Evolutionary conservation across 1,140 invertebrate genomes (phyloP), one percentile per base, ranked within the genome.

Genomic region (Camponotus floridanus): DNA sequence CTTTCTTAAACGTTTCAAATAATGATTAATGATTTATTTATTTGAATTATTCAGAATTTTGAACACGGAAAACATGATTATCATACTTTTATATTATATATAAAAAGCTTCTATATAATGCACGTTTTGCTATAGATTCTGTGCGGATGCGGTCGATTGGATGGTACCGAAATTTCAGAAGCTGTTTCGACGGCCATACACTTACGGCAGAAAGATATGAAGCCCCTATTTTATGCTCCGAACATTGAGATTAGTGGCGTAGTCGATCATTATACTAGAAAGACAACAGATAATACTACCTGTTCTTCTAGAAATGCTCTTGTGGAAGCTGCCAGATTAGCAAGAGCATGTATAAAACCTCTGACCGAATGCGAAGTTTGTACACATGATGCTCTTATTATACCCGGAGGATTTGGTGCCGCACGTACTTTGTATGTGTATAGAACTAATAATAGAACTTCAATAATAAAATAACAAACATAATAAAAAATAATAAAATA

Each of bases 341-440:
- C 96, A 31, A 93, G 96, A 85, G 95, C 95, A 2, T 92, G 94
- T 7, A 94, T 97, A 62, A 90, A 94, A 76, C 93, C 95, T 64
- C 87, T 97, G 6, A 93, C 92, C 51, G 92, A 95, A 26, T 93
- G 96, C 13, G 92, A 94, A 55, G 89, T 93, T 3, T 88, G 89
- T 26, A 86, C 88, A 18, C 95, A 95, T 81, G 95, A 95, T 92
- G 96, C 95, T 31, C 93, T 97, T 15, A 92, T 97, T 18, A 95
- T 97, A 85, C 96, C 96, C 55, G 96, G 96, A 68, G 96, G 96
- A 74, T 96, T 96, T 94, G 96, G 96, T 3, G 96, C 94, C 45
- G 96, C 96, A 2, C 96, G 96, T 87, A 97, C 96, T 90, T 92
- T 97, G 96, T 97, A 90, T 94, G 96, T 95, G 73, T 64, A 83